phyloP scores from a whole-genome alignment of 2,888 invertebrate genomes.

The Mimas tiliae region DNA sequence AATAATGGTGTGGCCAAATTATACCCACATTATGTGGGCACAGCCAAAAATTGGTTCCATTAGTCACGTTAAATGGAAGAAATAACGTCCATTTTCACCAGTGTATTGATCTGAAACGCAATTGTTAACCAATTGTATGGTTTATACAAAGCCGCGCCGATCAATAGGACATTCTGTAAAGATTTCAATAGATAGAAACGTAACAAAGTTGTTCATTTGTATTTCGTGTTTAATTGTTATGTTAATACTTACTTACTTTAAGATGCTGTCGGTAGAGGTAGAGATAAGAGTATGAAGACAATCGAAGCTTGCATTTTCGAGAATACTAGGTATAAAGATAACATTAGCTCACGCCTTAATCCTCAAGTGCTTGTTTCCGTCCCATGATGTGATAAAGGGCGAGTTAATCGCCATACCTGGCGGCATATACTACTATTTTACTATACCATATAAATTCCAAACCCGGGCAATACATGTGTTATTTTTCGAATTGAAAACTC shows the following conservation, averaged over 20 bases:
- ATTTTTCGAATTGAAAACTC: no score
- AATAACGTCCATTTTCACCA: slow-evolving; percentile 27
- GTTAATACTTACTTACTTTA: not conserved
- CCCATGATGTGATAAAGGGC: no score
- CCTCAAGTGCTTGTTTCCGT: no score
- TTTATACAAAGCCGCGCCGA: slow-evolving; percentile 35
- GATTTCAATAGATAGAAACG: slow-evolving; percentile 7
- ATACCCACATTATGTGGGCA: slow-evolving; percentile 24
- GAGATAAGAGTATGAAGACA: no score
- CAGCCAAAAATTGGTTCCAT: slow-evolving; percentile 30
- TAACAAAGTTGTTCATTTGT: not conserved
- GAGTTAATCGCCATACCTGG: no score
- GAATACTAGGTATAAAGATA: no score
- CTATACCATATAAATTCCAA: no score
- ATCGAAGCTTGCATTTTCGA: no score
- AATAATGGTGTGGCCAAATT: slow-evolving; percentile 30
- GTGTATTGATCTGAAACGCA: slow-evolving; percentile 37
- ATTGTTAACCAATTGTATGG: slow-evolving; percentile 41
- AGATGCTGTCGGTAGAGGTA: no score
- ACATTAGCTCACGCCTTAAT: no score
- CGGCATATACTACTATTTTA: no score
- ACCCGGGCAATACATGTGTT: no score
- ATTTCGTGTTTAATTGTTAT: slow-evolving; percentile 15
- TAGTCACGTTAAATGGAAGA: slow-evolving; percentile 30
- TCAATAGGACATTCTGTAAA: slow-evolving; percentile 18